phyloP scores from a whole-genome alignment of 2,797 vertebrate species.

The Esox masquinongy region DNA sequence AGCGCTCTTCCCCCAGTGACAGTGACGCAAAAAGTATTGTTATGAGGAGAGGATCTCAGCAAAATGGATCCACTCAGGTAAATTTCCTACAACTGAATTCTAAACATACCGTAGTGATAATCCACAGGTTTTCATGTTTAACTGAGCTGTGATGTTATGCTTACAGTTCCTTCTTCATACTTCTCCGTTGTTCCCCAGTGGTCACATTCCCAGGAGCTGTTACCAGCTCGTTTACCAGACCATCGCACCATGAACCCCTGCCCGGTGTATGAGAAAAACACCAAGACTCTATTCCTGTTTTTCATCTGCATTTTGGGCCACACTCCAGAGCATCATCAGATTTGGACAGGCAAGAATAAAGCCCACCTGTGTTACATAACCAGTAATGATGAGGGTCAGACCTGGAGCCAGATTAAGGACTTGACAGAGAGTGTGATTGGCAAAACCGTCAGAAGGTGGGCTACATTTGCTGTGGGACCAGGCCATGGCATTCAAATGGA shows the following conservation, averaged over 20 bases:
- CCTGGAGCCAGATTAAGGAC: slow-evolving; percentile 79
- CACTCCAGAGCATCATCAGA: slow-evolving; percentile 75
- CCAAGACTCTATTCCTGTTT: slow-evolving; percentile 82
- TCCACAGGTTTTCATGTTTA: neutral
- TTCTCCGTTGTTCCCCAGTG: slow-evolving; percentile 64
- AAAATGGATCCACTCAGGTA: slow-evolving; percentile 77
- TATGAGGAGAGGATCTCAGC: slow-evolving; percentile 78
- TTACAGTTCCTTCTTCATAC: neutral
- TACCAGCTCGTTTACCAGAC: slow-evolving; percentile 59
- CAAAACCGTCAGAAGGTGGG: slow-evolving; percentile 75
- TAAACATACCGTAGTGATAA: neutral
- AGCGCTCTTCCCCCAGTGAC: slow-evolving; percentile 76
- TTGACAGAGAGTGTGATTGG: slow-evolving; percentile 80
- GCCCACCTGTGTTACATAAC: slow-evolving; percentile 80
- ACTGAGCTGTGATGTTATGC: neutral
- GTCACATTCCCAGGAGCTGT: slow-evolving; percentile 69
- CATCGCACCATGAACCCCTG: slow-evolving; percentile 94
- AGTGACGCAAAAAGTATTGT: slow-evolving; percentile 82
- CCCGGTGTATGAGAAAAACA: slow-evolving; percentile 81
- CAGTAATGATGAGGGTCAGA: slow-evolving; percentile 79
- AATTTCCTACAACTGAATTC: slow-evolving; percentile 23
- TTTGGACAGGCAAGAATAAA: slow-evolving; percentile 77
- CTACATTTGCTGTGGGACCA: slow-evolving; percentile 90
- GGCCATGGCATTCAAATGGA: slow-evolving; percentile 88
- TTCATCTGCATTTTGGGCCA: slow-evolving; percentile 81